These are phyloP conservation scores for Noctua janthina DNA, from an alignment of 2,888 invertebrate species.

Conservation along the genomic window DNA sequence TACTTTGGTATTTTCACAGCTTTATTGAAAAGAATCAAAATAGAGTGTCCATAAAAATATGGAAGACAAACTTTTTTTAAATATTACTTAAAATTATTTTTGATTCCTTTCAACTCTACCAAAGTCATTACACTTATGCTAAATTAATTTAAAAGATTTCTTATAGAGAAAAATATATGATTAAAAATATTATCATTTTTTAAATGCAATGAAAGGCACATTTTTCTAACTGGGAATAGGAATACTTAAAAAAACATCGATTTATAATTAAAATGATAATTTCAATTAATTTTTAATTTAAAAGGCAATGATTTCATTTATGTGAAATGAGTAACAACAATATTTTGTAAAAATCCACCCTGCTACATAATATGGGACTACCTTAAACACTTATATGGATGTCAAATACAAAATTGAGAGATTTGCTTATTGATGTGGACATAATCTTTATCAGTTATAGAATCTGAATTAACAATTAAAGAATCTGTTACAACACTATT, in stretches of 20 bases:
- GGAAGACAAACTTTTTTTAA: slow-evolving; percentile 66
- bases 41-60: slow-evolving; percentile 64
- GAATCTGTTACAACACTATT: too few species aligned
- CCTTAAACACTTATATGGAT: too few species aligned
- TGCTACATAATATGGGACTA: slow-evolving; percentile 5
- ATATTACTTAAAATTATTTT: slow-evolving; percentile 47
- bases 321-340: background rate
- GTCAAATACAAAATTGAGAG: too few species aligned
- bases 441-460: slow-evolving; percentile 53
- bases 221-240: slow-evolving; percentile 54
- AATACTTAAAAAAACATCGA: slow-evolving; percentile 28
- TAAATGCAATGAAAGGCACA: slow-evolving; percentile 61
- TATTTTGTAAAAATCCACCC: background rate
- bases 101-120: slow-evolving; percentile 74
- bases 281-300: slow-evolving; percentile 19
- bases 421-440: slow-evolving; percentile 28
- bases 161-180: slow-evolving; percentile 39
- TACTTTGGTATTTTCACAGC: slow-evolving; percentile 72
- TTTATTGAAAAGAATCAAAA: slow-evolving; percentile 72
- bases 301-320: slow-evolving; percentile 9
- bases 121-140: slow-evolving; percentile 48
- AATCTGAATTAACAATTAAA: too few species aligned
- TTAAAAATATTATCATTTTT: slow-evolving; percentile 48
- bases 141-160: slow-evolving; percentile 38
- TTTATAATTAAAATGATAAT: slow-evolving; percentile 28